phyloP scores from a whole-genome alignment of 2,797 vertebrate species.

The Acrossocheilus wenchowensis region DNA sequence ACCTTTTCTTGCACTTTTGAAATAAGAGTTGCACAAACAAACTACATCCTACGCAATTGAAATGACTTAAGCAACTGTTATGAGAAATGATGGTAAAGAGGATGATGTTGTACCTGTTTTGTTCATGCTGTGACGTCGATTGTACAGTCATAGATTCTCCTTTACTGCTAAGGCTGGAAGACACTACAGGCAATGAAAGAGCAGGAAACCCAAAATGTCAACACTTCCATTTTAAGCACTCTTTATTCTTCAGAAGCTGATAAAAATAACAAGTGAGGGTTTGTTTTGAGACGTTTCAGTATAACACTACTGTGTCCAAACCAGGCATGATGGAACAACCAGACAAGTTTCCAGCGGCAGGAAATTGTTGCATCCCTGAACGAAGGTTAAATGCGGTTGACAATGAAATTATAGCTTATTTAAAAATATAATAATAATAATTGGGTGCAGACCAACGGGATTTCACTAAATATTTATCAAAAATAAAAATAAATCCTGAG shows the following conservation, averaged over 20 bases:
- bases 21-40: not conserved
- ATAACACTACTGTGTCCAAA: not conserved
- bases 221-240: not conserved
- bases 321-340: not conserved
- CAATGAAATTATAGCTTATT: not conserved
- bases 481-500: too few species aligned
- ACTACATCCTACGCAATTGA: not conserved
- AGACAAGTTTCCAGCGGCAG: not conserved
- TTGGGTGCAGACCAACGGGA: too few species aligned
- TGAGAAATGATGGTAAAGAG: not conserved
- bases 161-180: conserved; percentile 78
- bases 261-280: not conserved
- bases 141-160: conserved; percentile 79
- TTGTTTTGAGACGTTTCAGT: not conserved
- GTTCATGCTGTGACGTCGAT: conserved; percentile 72
- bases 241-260: not conserved
- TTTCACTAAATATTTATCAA: too few species aligned
- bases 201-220: conserved; percentile 24
- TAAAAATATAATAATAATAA: too few species aligned
- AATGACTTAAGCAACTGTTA: not conserved
- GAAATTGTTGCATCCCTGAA: not conserved
- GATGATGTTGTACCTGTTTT: conserved; percentile 76
- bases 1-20: not conserved
- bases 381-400: not conserved
- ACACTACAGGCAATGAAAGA: conserved; percentile 62